Percentiles rank a stretch among this genome's conserved stretches.
phyloP scores from a whole-genome alignment of 2,113 vertebrate species.

The Excalfactoria chinensis region DNA sequence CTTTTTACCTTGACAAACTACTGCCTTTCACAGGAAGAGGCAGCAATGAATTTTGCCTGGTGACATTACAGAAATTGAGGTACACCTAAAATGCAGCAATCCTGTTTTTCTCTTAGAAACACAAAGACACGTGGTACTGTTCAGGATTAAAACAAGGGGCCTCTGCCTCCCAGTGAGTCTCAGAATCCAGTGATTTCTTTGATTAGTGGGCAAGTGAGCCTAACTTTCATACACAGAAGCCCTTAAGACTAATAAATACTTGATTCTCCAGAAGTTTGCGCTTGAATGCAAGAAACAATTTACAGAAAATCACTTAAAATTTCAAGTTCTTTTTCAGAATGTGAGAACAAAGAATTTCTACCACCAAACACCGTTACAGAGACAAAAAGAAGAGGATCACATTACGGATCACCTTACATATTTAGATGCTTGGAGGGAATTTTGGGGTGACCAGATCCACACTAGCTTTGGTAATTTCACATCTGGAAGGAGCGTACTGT shows the following conservation, averaged over 20 bases:
- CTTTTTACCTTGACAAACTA: not conserved
- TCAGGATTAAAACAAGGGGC: not conserved
- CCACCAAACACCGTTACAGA: not conserved
- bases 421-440: not conserved
- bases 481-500: not conserved
- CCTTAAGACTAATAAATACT: not conserved
- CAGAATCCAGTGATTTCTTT: not conserved
- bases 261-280: not conserved
- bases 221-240: not conserved
- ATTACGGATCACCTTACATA: not conserved
- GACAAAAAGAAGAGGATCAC: not conserved
- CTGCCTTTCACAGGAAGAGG: not conserved
- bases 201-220: not conserved
- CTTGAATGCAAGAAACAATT: not conserved
- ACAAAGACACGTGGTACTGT: fast-evolving
- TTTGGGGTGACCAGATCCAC: not conserved
- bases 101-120: not conserved
- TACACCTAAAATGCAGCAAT: not conserved
- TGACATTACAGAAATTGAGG: not conserved
- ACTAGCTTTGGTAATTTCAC: not conserved
- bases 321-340: not conserved
- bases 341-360: not conserved
- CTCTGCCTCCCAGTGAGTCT: not conserved
- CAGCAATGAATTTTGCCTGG: not conserved
- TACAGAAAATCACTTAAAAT: not conserved